Conservation (phyloP, 1,140 invertebrate species). For the Daktulosphaira vitifoliae region DNA sequence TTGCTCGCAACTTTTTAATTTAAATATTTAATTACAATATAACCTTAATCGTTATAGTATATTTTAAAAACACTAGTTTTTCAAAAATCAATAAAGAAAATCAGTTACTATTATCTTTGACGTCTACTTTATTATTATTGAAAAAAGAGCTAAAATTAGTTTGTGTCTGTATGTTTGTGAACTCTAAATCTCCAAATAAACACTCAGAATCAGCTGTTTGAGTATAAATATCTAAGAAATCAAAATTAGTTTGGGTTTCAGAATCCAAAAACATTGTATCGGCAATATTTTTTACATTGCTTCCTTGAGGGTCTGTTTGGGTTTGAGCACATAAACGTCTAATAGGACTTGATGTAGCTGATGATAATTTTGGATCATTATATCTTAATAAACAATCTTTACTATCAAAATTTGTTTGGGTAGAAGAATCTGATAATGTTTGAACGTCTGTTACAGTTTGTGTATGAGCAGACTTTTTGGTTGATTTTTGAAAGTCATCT, state of each 20-base stretch:
- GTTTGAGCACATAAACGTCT: constrained; percentile 16
- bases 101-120: no score
- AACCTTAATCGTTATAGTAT: no score
- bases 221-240: constrained; percentile 19
- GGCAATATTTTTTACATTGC: neutral
- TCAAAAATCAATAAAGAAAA: no score
- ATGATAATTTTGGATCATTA: constrained; percentile 26
- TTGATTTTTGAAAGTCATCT: neutral
- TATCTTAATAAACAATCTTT: constrained; percentile 12
- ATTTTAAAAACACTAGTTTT: no score
- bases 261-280: constrained; percentile 25
- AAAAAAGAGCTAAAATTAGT: constrained; percentile 10
- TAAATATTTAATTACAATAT: no score
- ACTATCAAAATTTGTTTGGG: constrained; percentile 26
- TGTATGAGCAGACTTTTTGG: constrained; percentile 15
- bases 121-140: neutral
- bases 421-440: constrained; percentile 15
- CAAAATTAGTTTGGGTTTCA: constrained; percentile 27
- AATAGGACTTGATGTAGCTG: constrained; percentile 23
- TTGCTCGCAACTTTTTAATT: no score
- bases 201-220: constrained; percentile 24
- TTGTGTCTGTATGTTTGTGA: constrained; percentile 25
- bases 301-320: constrained; percentile 9
- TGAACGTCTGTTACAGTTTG: constrained; percentile 16
- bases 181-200: constrained; percentile 27